Percentiles rank a stretch among this genome's conserved stretches.
These are phyloP conservation scores for Felis catus DNA, from an alignment of 2,113 vertebrate genomes.

Conservation along the genomic window DNA sequence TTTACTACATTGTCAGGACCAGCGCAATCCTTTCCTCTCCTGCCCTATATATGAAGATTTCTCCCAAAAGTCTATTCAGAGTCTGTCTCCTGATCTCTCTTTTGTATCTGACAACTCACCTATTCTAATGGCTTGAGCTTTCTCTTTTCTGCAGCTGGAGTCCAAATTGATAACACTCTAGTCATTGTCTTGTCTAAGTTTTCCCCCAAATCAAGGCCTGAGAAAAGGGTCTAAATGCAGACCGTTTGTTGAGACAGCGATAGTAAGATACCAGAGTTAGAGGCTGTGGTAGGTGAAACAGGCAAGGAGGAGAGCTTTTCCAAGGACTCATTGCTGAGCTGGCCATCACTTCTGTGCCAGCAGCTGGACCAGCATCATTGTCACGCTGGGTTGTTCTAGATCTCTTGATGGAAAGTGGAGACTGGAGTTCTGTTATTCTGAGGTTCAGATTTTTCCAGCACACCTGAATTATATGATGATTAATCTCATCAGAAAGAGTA, in stretches of 20 bases:
- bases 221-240: not conserved
- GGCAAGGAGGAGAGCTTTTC: not conserved
- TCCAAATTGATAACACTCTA: not conserved
- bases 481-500: not conserved
- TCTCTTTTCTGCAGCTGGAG: not conserved
- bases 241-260: not conserved
- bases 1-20: not conserved
- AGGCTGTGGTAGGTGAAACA: rapidly evolving
- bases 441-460: not conserved
- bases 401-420: not conserved
- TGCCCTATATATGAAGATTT: not conserved
- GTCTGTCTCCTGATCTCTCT: not conserved
- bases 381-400: not conserved
- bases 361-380: not conserved
- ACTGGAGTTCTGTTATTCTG: not conserved
- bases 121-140: not conserved
- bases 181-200: not conserved
- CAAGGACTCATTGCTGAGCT: not conserved
- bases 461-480: not conserved
- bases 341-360: no score
- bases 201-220: not conserved
- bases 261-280: not conserved
- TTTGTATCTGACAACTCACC: not conserved
- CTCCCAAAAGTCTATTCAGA: not conserved
- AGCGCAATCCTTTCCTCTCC: not conserved